Base-by-base conservation (phyloP, 1,140 invertebrate genomes). In the Drosophila tsacasi region DNA sequence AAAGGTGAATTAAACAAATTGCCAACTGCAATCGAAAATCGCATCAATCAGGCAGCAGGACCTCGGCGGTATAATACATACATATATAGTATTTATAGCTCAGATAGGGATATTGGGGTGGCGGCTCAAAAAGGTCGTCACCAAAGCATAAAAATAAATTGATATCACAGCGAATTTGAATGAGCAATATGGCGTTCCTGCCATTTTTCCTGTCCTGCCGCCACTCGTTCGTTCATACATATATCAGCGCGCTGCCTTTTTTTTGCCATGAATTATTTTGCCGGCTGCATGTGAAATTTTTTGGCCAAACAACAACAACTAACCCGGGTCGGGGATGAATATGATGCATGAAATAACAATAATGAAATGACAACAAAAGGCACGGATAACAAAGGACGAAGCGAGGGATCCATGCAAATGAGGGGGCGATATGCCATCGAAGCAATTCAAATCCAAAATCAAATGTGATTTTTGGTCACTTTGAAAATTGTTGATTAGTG, bases 341-440 rank as follows among this genome's bases (percentile, higher is more conserved):
- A 81, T 84, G 85, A 89, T 89, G 84, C 84, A 89, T 89, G 84
- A 89, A 89, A 89, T 89, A 89, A 89, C 84, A 89, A 89, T 89
- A 90, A 89, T 89, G 84, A 89, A 89, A 89, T 89, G 85, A 89
- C 84, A 89, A 90, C 84, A 89, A 89, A 87, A 90, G 84, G 81
- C 85, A 90, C 15, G 81, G 69, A 90, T 76, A 89, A 84, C 84
- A 89, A 89, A 84, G 81, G 74, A 81, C 58, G 32, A 15, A 67
- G 23, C n/a, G 57, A 17, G 12, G 17, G 32, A 30, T 13, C 19
- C 17, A 42, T 30, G 23, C 37, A 10, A 35, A 55, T 25, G 23
- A 40, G n/a, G 55, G n/a, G 35, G 55, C 32, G 32, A 35, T 35
- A 35, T 13, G 62, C 23, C 40, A 59, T 35, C 19, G 44, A 19